phyloP scores from a whole-genome alignment of 2,797 vertebrate genomes.

The Argyrosomus regius region DNA sequence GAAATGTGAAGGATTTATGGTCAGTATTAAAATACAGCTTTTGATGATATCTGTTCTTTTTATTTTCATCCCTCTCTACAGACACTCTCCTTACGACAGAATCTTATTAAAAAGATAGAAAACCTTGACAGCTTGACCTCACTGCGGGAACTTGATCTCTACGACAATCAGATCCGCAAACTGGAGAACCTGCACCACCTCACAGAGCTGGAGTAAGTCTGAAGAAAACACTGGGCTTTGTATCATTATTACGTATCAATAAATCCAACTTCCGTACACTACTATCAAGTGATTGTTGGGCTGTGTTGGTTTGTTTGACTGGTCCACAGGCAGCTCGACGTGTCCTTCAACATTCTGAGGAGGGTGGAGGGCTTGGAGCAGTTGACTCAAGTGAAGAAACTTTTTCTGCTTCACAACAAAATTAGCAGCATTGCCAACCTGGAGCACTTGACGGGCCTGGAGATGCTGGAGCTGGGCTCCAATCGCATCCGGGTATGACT shows the following conservation, averaged over 20 bases:
- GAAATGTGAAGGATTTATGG: not conserved
- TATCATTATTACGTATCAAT: not conserved
- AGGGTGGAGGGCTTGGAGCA: slow-evolving; percentile 94
- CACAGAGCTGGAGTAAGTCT: slow-evolving; percentile 93
- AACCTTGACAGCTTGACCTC: slow-evolving; percentile 92
- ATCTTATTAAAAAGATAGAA: slow-evolving; percentile 96
- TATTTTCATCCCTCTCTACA: slow-evolving; percentile 65
- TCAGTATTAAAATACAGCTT: not conserved
- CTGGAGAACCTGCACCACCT: slow-evolving; percentile 94
- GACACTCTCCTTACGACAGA: slow-evolving; percentile 97
- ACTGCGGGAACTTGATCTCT: slow-evolving; percentile 94
- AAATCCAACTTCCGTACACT: not conserved
- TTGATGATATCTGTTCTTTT: slow-evolving; percentile 6
- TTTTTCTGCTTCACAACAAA: slow-evolving; percentile 99
- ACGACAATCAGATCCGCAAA: slow-evolving; percentile 97
- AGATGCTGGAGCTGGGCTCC: slow-evolving; percentile 97
- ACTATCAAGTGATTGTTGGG: not conserved
- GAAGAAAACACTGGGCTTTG: not conserved
- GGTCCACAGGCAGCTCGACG: slow-evolving; percentile 90
- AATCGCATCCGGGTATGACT: slow-evolving; percentile 95
- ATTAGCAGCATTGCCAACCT: slow-evolving; percentile 92
- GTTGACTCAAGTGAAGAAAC: slow-evolving; percentile 91
- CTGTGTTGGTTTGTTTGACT: slow-evolving; percentile 7
- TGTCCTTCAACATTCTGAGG: slow-evolving; percentile 96
- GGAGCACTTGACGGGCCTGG: slow-evolving; percentile 88